phyloP scores from a whole-genome alignment of 2,888 invertebrate genomes.

The Dicyrtomina minuta region DNA sequence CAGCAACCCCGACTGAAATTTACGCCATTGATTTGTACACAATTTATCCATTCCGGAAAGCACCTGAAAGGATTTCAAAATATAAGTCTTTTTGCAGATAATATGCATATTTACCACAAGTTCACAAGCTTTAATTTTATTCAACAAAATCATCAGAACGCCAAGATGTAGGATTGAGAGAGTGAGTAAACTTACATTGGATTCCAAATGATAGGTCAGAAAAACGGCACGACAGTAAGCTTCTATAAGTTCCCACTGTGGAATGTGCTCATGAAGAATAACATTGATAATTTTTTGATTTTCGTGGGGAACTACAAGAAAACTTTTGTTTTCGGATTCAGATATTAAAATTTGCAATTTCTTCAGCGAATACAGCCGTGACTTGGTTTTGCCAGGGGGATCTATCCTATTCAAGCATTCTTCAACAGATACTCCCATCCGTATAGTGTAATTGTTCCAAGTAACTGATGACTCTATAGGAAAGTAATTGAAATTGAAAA shows the following conservation, averaged over 20 bases:
- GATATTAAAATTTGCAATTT: constrained; percentile 53
- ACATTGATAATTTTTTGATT: constrained; percentile 62
- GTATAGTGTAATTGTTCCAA: constrained; percentile 56
- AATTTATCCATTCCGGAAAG: neutral
- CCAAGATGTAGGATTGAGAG: too few species aligned
- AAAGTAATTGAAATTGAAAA: neutral
- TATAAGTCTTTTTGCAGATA: too few species aligned
- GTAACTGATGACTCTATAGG: neutral
- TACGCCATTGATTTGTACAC: constrained; percentile 1
- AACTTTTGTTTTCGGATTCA: constrained; percentile 61
- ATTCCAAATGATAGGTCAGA: constrained; percentile 36
- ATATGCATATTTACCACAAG: too few species aligned
- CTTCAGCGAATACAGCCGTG: constrained; percentile 56
- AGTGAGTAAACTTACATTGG: neutral
- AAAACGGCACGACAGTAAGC: constrained; percentile 71
- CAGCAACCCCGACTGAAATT: constrained; percentile 7
- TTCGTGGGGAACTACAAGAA: constrained; percentile 62
- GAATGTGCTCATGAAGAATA: constrained; percentile 61
- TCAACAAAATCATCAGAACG: too few species aligned
- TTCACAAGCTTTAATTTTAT: too few species aligned
- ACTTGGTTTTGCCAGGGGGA: constrained; percentile 32
- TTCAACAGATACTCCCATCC: constrained; percentile 63
- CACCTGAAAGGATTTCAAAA: neutral
- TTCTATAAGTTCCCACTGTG: constrained; percentile 63
- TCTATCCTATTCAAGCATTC: constrained; percentile 53